A percentile compares a stretch with the other conserved stretches of the same genome.
These are phyloP conservation scores for Terrapene triunguis DNA, from an alignment of 2,113 vertebrate genomes.

Conservation along the genomic window DNA sequence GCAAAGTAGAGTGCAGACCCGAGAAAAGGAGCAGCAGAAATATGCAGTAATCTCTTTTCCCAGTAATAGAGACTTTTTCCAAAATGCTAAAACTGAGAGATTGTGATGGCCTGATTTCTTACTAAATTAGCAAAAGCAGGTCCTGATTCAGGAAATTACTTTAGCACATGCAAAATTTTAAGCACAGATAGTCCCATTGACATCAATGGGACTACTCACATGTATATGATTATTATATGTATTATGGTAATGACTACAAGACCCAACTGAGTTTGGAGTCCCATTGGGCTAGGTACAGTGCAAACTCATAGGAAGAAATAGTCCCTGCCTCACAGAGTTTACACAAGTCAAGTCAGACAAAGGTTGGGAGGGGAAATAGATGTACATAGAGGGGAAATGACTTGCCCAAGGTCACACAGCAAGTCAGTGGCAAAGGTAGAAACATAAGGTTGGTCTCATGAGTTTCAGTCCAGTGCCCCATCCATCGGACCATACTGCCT, in stretches of 20 bases:
- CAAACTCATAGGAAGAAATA: not conserved
- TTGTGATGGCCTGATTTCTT: not conserved
- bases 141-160: not conserved
- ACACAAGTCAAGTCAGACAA: not conserved
- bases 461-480: not conserved
- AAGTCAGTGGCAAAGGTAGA: not conserved
- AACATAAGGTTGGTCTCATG: not conserved
- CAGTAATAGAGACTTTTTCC: not conserved
- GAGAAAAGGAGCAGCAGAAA: not conserved
- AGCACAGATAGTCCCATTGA: not conserved
- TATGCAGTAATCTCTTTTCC: not conserved
- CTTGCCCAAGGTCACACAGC: not conserved
- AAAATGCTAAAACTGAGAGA: not conserved
- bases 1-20: not conserved
- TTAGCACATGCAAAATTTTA: constrained; percentile 6
- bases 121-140: not conserved
- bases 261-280: not conserved
- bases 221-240: not conserved
- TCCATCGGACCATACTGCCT: not conserved
- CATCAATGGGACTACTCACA: not conserved
- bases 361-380: not conserved
- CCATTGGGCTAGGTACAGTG: not conserved
- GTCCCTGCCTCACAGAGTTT: not conserved
- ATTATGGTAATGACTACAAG: not conserved
- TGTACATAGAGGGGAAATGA: not conserved